Conservation (phyloP, 2,888 invertebrate species). For the Orthonevra nobilis region DNA sequence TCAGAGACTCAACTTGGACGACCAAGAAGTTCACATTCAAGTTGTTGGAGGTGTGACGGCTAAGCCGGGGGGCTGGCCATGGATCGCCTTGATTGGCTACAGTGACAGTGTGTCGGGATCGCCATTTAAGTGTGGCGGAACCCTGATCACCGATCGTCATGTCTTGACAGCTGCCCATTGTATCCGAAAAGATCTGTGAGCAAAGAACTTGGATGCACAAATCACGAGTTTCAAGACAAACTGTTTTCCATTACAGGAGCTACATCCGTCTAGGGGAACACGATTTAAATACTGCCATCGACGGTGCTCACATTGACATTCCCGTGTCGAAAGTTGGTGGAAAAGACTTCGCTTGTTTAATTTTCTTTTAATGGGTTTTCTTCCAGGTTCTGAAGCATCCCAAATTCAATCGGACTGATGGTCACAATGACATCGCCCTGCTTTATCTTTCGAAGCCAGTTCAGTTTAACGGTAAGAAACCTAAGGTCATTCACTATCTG, state of each 20-base stretch:
- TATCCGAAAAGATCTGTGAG: slow-evolving; percentile 76
- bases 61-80: slow-evolving; percentile 88
- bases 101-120: slow-evolving; percentile 78
- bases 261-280: slow-evolving; percentile 89
- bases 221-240: background rate
- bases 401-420: slow-evolving; percentile 77
- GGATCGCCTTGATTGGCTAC: slow-evolving; percentile 89
- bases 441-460: slow-evolving; percentile 83
- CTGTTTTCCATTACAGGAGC: slow-evolving; percentile 79
- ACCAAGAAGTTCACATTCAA: slow-evolving; percentile 82
- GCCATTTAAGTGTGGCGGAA: slow-evolving; percentile 81
- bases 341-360: background rate
- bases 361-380: background rate
- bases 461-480: slow-evolving; percentile 82
- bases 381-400: slow-evolving; percentile 74
- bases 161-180: slow-evolving; percentile 84
- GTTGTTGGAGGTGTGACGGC: slow-evolving; percentile 88
- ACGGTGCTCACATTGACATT: slow-evolving; percentile 83
- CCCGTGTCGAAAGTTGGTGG: slow-evolving; percentile 81
- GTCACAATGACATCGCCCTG: slow-evolving; percentile 90
- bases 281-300: slow-evolving; percentile 84
- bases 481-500: no score
- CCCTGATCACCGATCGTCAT: slow-evolving; percentile 81
- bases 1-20: no score
- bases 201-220: no score